Base-by-base conservation (phyloP, 2,113 vertebrate species). In the Ariopsis seemanni region DNA sequence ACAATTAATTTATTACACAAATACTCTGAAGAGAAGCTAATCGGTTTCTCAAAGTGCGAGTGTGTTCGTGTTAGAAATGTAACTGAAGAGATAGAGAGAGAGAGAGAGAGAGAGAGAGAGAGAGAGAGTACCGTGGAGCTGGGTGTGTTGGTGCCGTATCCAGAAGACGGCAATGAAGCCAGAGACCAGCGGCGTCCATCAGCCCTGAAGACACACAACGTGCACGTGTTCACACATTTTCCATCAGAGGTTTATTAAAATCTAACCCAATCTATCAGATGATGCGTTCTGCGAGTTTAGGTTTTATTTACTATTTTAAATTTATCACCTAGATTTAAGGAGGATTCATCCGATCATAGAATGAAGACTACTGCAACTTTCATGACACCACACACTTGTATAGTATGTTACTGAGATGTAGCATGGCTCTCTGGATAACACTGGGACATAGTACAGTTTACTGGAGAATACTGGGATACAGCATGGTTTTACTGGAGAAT, bases 131-230 rank as follows among this genome's bases (percentile, higher is more conserved):
- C 97, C 1, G 97, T 97, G 89, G 97, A 98, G 88, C 97, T 98
- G 90, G 97, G 97, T 0, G 97, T 98, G 90, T 97, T 98, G 94
- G 97, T 98, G 89, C 97, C 97, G 97, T 98, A 98, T 91, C 97
- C 97, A 2, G 97, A 98, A 0, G 97, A 98, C 30, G 97, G 97
- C 82, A 98, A 94, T 0, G 97, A 98, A 71, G 97, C 97, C 92
- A 98, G 92, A 55, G 97, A 98, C 97, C 97, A 98, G 69, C 97
- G 95, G 18, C 97, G 96, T 82, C 97, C 97, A 30, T 98, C 97
- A 57, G 97, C 96, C 93, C 97, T 98, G 67, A 2, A 60, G 48
- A 57, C 8, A 80, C 72, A 62, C 48, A 81, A n/a, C 25, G 30
- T 22, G 42, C 50, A 72, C 78, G 9, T 1, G 20, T 7, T 17